Base-by-base conservation (phyloP, 2,888 invertebrate genomes). In the Caenorhabditis drosophilae region DNA sequence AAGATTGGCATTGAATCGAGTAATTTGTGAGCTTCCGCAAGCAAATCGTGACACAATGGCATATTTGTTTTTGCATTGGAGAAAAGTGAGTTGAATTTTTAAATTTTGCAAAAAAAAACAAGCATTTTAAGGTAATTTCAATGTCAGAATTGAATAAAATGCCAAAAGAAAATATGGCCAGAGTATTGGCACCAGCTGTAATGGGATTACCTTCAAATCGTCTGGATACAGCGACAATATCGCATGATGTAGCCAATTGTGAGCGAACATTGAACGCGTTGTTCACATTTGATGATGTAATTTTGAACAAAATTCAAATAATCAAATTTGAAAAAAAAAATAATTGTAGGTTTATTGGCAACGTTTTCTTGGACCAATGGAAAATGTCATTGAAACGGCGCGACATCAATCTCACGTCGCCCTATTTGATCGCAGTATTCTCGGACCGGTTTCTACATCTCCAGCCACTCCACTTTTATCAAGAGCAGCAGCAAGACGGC, bases 21-120 rank as follows among this genome's bases (percentile, higher is more conserved):
- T 91, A 0, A 89, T 97, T 73, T 89, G 90, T 22, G 89, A 90
- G 73, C 87, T 98, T 78, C 96, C 97, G 11, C 90, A 89, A 78
- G 90, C 96, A 0, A 97, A 98, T 85, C 88, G 93, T 16, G 96
- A 98, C 84, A 94, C 96, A 0, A 87, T 98, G 52, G 94, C 96
- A 0, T 97, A 91, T 86, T 86, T 98, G 12, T 89, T 94, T 75
- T 86, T 93, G 60, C 97, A 98, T 85, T 87, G 96, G 75, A 92
- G 93, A 85, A 77, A 88, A 87, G 90, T 90, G 78, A 81, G 69
- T 58, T 4, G 26, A 26, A 26, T 48, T 48, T 48, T 48, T 16
- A 23, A 27, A 31, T 16, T 31, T 48, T 27, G 16, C 26, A 26
- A 31, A 16, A 26, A 48, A 11, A 2, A 7, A 2, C 16, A 15